Evolutionary conservation across 1,140 invertebrate species (phyloP).

Genomic region (Drosophila nikananu): DNA sequence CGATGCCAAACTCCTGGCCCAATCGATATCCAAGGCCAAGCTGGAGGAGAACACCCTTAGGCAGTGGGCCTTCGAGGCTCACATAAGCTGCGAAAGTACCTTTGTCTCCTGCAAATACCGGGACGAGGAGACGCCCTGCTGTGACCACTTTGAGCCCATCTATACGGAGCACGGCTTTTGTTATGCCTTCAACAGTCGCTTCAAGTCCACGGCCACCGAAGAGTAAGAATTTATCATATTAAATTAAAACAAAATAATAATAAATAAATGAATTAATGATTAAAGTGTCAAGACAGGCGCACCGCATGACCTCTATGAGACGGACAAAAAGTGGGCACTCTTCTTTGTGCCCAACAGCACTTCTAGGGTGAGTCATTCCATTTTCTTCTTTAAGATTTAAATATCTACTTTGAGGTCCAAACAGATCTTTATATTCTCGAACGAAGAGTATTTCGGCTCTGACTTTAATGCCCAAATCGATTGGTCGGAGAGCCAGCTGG

Average conservation of each 20-base stretch:
- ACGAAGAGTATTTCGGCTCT: constrained; percentile 88
- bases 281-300: constrained; percentile 65
- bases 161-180: constrained; percentile 91
- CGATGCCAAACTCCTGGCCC: constrained; percentile 54
- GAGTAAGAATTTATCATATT: constrained; percentile 71
- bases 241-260: background rate
- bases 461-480: constrained; percentile 89
- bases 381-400: too few relatives aligned
- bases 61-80: constrained; percentile 66
- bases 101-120: constrained; percentile 87
- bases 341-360: constrained; percentile 78
- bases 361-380: constrained; percentile 47
- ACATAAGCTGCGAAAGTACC: constrained; percentile 67
- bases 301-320: constrained; percentile 83
- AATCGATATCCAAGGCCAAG: constrained; percentile 44
- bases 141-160: constrained; percentile 87
- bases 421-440: constrained; percentile 88
- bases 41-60: constrained; percentile 64
- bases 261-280: background rate
- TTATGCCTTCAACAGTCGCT: constrained; percentile 89
- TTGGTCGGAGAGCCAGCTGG: constrained; percentile 88
- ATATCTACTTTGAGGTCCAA: too few relatives aligned
- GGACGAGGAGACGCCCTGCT: constrained; percentile 87
- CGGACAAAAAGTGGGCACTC: constrained; percentile 84
- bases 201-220: constrained; percentile 75